phyloP scores from a whole-genome alignment of 92 coral and sea anemone genomes.

The Galaxea fascicularis region DNA sequence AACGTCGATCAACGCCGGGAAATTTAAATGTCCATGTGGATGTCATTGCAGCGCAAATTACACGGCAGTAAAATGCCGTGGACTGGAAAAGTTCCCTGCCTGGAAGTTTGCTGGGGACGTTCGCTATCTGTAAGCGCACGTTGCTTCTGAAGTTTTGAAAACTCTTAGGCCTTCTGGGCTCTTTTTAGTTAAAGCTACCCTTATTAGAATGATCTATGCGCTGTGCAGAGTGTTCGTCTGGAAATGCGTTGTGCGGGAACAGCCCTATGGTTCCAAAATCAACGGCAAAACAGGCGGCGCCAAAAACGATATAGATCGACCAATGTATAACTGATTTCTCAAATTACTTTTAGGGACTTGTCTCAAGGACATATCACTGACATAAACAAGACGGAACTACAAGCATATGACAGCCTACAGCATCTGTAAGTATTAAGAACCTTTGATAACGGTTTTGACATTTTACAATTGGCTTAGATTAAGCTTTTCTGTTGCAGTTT shows the following conservation, averaged over 20 bases:
- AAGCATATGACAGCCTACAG: slow-evolving; percentile 19
- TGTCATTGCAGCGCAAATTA: slow-evolving; percentile 26
- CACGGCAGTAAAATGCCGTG: slow-evolving; percentile 25
- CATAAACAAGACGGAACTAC: not conserved
- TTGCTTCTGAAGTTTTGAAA: not conserved
- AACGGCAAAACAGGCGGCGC: too few species aligned
- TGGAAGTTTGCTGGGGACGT: slow-evolving; percentile 19
- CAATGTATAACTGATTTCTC: too few species aligned
- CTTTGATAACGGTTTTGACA: not conserved
- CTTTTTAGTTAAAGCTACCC: too few species aligned
- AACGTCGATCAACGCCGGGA: slow-evolving; percentile 5
- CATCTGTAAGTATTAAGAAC: slow-evolving; percentile 24
- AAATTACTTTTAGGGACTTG: slow-evolving; percentile 6
- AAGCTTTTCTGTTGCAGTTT: too few species aligned
- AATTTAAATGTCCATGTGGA: slow-evolving; percentile 16
- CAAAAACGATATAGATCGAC: too few species aligned
- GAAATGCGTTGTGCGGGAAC: too few species aligned
- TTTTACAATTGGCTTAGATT: too few species aligned
- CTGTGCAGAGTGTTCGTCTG: too few species aligned
- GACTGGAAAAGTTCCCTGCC: slow-evolving; percentile 17
- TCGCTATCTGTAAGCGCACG: slow-evolving; percentile 12
- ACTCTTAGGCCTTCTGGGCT: not conserved
- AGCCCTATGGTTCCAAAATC: too few species aligned
- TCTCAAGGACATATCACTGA: slow-evolving; percentile 8
- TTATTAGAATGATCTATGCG: too few species aligned